Evolutionary conservation across 1,140 invertebrate genomes (phyloP).

Genomic region (Orchesella cincta): DNA sequence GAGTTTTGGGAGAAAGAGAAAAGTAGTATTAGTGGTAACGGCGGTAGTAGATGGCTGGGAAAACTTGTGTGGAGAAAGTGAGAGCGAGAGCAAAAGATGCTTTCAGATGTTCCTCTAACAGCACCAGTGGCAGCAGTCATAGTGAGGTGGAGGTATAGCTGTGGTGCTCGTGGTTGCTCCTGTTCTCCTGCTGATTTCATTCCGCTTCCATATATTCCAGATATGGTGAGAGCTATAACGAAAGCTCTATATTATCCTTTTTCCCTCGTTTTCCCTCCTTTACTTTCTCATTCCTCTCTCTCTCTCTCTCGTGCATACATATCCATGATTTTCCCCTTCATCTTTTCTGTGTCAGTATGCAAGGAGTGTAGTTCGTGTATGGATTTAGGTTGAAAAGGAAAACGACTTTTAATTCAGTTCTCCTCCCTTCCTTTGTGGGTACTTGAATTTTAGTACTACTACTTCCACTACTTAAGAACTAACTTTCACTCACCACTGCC

Average conservation of each 20-base stretch:
- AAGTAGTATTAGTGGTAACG: not conserved
- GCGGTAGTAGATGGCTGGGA: not conserved
- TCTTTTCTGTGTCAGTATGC: slow-evolving; percentile 20
- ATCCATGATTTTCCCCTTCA: slow-evolving; percentile 1
- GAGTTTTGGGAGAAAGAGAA: slow-evolving; percentile 1
- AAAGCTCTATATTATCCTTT: too few relatives aligned
- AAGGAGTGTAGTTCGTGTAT: slow-evolving; percentile 18
- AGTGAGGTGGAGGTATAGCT: slow-evolving; percentile 8
- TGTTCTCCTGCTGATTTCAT: slow-evolving; percentile 28
- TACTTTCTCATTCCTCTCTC: not conserved
- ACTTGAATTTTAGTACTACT: not conserved
- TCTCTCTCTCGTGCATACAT: not conserved
- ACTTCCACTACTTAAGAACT: not conserved
- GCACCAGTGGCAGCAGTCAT: too few relatives aligned
- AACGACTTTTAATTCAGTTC: slow-evolving; percentile 21
- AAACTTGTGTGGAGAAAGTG: not conserved
- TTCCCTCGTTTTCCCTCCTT: not conserved
- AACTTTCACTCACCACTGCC: slow-evolving; percentile 10
- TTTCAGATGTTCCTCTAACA: too few relatives aligned
- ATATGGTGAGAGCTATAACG: too few relatives aligned
- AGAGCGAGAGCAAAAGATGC: not conserved
- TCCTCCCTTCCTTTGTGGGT: slow-evolving; percentile 2
- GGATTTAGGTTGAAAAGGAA: slow-evolving; percentile 16
- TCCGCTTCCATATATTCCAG: not conserved
- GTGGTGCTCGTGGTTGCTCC: slow-evolving; percentile 2